Conservation (phyloP, 2,888 invertebrate genomes). For the Limnephilus marmoratus region DNA sequence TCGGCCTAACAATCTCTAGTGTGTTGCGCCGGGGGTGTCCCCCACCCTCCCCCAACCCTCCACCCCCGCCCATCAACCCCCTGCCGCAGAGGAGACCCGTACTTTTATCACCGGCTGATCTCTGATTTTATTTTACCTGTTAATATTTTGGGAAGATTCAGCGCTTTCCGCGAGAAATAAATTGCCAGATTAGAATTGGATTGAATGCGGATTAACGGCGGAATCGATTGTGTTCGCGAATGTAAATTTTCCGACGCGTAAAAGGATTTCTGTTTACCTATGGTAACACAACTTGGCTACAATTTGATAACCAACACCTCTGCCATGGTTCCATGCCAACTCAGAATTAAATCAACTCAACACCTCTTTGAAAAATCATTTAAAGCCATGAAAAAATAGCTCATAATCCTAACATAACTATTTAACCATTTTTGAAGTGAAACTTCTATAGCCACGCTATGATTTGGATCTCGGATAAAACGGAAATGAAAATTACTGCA, state of each 20-base stretch:
- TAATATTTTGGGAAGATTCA: constrained; percentile 19
- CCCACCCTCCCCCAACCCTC: background rate
- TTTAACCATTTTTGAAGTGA: too few relatives aligned
- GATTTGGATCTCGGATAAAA: too few relatives aligned
- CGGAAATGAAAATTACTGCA: too few relatives aligned
- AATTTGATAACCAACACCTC: too few relatives aligned
- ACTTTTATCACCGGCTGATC: constrained; percentile 41
- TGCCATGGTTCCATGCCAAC: too few relatives aligned
- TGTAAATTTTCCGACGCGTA: background rate
- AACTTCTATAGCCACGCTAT: too few relatives aligned
- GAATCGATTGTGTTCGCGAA: background rate
- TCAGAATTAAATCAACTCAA: too few relatives aligned
- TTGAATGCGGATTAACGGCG: background rate
- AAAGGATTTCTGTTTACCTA: background rate
- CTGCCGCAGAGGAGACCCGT: background rate
- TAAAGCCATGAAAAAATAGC: too few relatives aligned
- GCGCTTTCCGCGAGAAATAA: background rate
- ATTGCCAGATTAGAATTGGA: constrained; percentile 2
- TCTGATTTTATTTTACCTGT: constrained; percentile 37
- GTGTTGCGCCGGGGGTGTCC: constrained; percentile 55
- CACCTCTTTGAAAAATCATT: too few relatives aligned
- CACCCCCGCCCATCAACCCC: background rate
- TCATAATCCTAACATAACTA: too few relatives aligned
- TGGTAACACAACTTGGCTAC: background rate
- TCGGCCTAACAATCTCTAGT: constrained; percentile 60